Percentiles rank a stretch among this genome's conserved stretches.
These are phyloP conservation scores for Manis pentadactyla DNA, from an alignment of 2,797 vertebrate species.

Conservation along the genomic window DNA sequence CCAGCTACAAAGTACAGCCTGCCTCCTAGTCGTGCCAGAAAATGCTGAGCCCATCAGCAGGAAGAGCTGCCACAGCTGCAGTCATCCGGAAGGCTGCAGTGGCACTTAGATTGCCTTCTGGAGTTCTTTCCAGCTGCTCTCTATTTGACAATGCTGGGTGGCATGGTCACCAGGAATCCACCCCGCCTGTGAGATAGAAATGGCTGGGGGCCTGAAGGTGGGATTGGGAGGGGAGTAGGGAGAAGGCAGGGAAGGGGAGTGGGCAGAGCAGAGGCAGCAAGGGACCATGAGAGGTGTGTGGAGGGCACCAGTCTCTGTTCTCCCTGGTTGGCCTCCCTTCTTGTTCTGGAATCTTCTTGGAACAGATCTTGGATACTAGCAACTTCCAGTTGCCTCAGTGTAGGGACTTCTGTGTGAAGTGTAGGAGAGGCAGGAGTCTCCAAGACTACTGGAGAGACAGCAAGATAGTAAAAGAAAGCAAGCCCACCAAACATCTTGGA, in stretches of 20 bases:
- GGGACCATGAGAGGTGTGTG: constrained; percentile 55
- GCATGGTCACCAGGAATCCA: constrained; percentile 79
- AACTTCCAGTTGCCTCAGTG: neutral
- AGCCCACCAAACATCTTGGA: neutral
- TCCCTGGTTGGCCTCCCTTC: neutral
- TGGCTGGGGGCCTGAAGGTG: constrained; percentile 58
- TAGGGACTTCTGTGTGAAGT: neutral
- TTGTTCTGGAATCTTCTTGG: neutral
- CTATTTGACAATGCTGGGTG: constrained; percentile 80
- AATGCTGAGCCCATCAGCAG: constrained; percentile 87
- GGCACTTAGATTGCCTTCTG: constrained; percentile 84
- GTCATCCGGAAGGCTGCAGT: constrained; percentile 80
- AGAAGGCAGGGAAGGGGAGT: neutral
- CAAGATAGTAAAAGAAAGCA: neutral
- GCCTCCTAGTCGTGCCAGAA: constrained; percentile 83
- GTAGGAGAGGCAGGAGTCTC: neutral
- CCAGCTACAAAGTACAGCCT: constrained; percentile 81
- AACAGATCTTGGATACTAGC: neutral
- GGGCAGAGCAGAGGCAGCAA: constrained; percentile 63
- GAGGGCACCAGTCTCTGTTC: neutral
- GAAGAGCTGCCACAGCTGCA: constrained; percentile 81
- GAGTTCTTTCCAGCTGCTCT: constrained; percentile 83
- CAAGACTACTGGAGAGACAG: neutral
- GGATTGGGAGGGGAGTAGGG: constrained; percentile 25
- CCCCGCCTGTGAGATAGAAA: constrained; percentile 76